phyloP scores from a whole-genome alignment of 2,113 vertebrate species.

The Pica pica region DNA sequence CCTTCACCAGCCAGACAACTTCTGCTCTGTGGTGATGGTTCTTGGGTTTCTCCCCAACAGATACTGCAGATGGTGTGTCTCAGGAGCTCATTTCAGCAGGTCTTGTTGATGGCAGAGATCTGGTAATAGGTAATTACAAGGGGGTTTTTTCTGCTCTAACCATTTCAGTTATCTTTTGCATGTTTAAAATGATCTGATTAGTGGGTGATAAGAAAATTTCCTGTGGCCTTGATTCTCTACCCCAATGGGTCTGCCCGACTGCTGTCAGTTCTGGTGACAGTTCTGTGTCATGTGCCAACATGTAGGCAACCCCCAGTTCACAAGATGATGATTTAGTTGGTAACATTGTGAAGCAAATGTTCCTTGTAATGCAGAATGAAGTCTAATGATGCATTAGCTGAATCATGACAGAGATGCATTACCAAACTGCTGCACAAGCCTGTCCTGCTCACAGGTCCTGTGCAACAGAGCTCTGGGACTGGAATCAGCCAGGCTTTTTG shows the following conservation, averaged over 20 bases:
- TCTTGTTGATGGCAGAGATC: conserved; percentile 92
- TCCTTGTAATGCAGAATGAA: background rate
- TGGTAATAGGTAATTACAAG: conserved; percentile 88
- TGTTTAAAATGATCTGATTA: background rate
- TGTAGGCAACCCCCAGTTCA: background rate
- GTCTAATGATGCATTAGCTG: background rate
- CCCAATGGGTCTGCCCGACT: background rate
- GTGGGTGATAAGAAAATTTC: background rate
- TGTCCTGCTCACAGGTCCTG: background rate
- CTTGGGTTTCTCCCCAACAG: conserved; percentile 68
- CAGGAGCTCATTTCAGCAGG: conserved; percentile 98
- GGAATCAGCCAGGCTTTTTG: background rate
- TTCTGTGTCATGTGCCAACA: background rate
- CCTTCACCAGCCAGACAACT: background rate
- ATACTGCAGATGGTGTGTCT: conserved; percentile 96
- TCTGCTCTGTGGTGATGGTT: background rate
- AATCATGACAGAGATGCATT: background rate
- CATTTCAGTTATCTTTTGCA: background rate
- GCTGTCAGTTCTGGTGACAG: background rate
- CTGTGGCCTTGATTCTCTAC: background rate
- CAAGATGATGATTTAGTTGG: background rate
- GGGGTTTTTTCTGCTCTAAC: background rate
- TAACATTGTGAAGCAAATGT: background rate
- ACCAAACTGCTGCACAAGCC: background rate
- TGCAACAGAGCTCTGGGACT: background rate